These are phyloP conservation scores for Actinia equina DNA, from an alignment of 64 coral and sea anemone genomes.

Conservation along the genomic window DNA sequence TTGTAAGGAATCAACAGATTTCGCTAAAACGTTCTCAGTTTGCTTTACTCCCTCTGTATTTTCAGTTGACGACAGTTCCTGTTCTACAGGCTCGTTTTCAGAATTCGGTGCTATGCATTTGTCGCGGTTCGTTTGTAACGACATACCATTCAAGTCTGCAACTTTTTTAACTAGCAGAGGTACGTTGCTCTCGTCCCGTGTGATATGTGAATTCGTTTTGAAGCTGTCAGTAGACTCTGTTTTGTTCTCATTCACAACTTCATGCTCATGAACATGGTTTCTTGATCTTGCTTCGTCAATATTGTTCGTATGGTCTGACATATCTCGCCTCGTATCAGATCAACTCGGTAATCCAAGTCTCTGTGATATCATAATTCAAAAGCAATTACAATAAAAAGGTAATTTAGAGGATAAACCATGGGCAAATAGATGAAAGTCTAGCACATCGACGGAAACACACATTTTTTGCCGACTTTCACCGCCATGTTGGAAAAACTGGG, in stretches of 20 bases:
- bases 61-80: not conserved
- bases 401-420: not conserved
- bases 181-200: not conserved
- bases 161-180: slow-evolving; percentile 21
- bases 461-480: slow-evolving; percentile 17
- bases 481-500: slow-evolving; percentile 18
- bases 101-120: not conserved
- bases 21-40: not conserved
- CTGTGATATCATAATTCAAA: slow-evolving; percentile 1
- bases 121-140: slow-evolving; percentile 9
- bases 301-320: not conserved
- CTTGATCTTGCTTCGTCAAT: not conserved
- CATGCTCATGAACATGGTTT: not conserved
- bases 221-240: not conserved
- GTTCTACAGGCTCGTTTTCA: not conserved
- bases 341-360: not conserved
- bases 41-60: not conserved
- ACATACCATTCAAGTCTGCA: slow-evolving; percentile 22
- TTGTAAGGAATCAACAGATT: not conserved
- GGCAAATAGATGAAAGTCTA: not conserved
- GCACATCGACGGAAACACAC: not conserved
- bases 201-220: not conserved
- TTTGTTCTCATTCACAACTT: not conserved
- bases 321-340: not conserved
- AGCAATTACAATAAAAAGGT: not conserved